Conservation (phyloP, 2,888 invertebrate genomes). For the Thalpophila matura region DNA sequence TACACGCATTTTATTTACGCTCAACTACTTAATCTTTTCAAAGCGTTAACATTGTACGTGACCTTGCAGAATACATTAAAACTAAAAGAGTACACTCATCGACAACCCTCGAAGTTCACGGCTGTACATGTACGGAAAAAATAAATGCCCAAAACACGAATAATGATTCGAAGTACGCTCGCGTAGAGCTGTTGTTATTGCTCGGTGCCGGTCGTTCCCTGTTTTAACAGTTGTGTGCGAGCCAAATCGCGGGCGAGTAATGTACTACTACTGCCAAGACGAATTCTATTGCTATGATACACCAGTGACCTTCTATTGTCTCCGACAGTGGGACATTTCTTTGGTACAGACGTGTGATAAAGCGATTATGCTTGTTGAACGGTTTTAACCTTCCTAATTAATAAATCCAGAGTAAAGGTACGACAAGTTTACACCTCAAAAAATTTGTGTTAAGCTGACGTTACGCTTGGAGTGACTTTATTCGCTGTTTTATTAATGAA, state of each 20-base stretch:
- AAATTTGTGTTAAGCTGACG: neutral
- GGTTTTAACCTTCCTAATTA: neutral
- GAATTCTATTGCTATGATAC: conserved; percentile 86
- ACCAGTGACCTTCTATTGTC: conserved; percentile 86
- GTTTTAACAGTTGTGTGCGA: conserved; percentile 77
- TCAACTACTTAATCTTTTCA: conserved; percentile 22
- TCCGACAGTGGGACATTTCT: conserved; percentile 78
- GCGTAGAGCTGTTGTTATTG: conserved; percentile 64
- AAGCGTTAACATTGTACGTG: conserved; percentile 16
- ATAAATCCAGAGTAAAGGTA: neutral
- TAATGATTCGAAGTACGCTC: conserved; percentile 58
- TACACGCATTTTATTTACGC: conserved; percentile 1
- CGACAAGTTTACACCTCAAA: neutral
- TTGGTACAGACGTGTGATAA: conserved; percentile 56
- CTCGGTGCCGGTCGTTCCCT: conserved; percentile 59
- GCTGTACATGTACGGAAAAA: conserved; percentile 50
- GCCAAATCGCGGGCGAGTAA: conserved; percentile 81
- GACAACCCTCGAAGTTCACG: conserved; percentile 49
- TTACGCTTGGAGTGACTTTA: neutral
- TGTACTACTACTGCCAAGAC: conserved; percentile 84
- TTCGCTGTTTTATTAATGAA: neutral
- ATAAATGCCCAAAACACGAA: conserved; percentile 57
- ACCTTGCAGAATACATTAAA: conserved; percentile 47
- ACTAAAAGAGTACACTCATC: conserved; percentile 39
- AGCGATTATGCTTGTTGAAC: conserved; percentile 22